phyloP scores from a whole-genome alignment of 2,888 invertebrate genomes.

The Ormia ochracea region DNA sequence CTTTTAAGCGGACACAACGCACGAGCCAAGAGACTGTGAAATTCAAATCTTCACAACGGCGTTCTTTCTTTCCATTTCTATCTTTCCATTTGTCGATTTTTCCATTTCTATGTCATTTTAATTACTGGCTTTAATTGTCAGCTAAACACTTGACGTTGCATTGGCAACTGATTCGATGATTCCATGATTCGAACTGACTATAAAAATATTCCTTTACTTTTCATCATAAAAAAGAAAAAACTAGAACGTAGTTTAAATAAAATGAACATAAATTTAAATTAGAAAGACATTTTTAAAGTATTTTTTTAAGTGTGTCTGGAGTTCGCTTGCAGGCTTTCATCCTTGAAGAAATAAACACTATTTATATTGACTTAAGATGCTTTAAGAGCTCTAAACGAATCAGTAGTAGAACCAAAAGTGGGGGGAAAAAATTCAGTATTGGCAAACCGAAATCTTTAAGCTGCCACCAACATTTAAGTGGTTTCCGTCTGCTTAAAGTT shows the following conservation, averaged over 20 bases:
- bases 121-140: constrained; percentile 35
- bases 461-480: constrained; percentile 13
- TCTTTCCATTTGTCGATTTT: not conserved
- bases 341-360: not conserved
- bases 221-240: not conserved
- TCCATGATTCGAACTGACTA: not conserved
- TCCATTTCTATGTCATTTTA: constrained; percentile 26
- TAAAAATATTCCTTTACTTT: not conserved
- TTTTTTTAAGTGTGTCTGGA: not conserved
- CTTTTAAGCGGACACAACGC: constrained; percentile 11
- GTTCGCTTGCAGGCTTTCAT: not conserved
- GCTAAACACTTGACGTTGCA: not conserved
- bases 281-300: not conserved
- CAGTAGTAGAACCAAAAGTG: not conserved
- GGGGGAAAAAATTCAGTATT: not conserved
- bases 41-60: not conserved
- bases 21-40: not conserved
- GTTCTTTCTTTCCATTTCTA: not conserved
- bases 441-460: not conserved
- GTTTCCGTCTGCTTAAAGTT: constrained; percentile 27
- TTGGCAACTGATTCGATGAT: not conserved
- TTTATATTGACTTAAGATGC: not conserved
- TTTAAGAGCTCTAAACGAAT: constrained; percentile 19
- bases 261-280: not conserved
- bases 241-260: not conserved